Conservation (phyloP, 2,113 vertebrate genomes). For the Craseonycteris thonglongyai region DNA sequence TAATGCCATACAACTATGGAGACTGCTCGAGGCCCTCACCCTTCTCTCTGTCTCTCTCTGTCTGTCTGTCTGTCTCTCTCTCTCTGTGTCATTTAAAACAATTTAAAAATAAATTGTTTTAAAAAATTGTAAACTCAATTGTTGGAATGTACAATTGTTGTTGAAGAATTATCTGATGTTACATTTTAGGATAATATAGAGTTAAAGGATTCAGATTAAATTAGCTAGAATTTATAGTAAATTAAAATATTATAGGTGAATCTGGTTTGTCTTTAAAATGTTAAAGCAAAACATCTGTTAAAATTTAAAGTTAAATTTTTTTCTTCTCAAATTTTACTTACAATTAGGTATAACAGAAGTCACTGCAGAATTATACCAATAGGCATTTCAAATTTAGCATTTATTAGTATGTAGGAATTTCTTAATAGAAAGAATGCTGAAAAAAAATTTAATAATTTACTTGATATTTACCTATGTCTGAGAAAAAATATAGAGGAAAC, state of each 20-base stretch:
- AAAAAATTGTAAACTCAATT: background rate
- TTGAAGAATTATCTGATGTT: background rate
- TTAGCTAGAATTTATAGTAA: background rate
- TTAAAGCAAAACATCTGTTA: background rate
- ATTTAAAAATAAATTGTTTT: too few species aligned
- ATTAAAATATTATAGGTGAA: background rate
- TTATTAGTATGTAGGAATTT: background rate
- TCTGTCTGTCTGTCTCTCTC: too few species aligned
- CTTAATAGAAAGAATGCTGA: background rate
- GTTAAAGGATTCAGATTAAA: background rate
- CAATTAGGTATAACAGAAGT: background rate
- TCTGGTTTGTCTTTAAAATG: background rate
- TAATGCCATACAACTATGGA: too few species aligned
- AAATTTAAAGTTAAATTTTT: background rate
- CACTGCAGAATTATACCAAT: background rate
- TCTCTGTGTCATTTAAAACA: too few species aligned
- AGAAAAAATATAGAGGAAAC: background rate
- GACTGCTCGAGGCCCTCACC: too few species aligned
- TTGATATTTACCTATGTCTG: background rate
- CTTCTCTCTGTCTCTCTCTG: too few species aligned
- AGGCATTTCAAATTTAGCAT: background rate
- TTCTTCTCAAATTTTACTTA: background rate
- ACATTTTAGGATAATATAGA: background rate
- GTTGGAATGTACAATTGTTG: background rate
- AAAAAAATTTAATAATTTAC: background rate